Evolutionary conservation across 2,113 vertebrate species (phyloP).

Genomic region (Chloropsis cyanopogon): DNA sequence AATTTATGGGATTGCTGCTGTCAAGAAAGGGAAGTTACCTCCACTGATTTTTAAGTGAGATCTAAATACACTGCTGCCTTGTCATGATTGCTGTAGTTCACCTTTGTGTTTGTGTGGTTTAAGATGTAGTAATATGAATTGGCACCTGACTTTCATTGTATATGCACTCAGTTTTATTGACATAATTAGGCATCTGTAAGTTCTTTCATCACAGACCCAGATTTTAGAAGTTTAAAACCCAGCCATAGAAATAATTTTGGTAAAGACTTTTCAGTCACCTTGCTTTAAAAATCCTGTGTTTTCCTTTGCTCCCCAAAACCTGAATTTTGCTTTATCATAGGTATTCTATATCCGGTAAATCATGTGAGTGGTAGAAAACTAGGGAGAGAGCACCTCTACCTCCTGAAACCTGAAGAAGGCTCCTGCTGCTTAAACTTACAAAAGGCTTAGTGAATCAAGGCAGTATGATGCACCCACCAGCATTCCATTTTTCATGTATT

Average conservation of each 20-base stretch:
- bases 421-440: neutral
- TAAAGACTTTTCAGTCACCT: neutral
- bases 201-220: neutral
- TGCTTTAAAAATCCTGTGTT: neutral
- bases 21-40: neutral
- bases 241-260: constrained; percentile 16
- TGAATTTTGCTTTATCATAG: neutral
- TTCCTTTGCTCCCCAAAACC: neutral
- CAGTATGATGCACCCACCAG: neutral
- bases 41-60: neutral
- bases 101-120: neutral
- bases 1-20: neutral
- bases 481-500: neutral
- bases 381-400: neutral
- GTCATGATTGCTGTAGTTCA: neutral
- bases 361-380: neutral
- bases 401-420: neutral
- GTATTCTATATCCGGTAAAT: neutral
- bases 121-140: neutral
- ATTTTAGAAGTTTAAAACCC: neutral
- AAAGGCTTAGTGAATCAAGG: neutral
- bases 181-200: constrained; percentile 17
- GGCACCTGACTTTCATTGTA: neutral
- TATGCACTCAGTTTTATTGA: neutral
- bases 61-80: neutral